These are phyloP conservation scores for Lacanobia oleracea DNA, from an alignment of 2,888 invertebrate genomes.

Conservation along the genomic window DNA sequence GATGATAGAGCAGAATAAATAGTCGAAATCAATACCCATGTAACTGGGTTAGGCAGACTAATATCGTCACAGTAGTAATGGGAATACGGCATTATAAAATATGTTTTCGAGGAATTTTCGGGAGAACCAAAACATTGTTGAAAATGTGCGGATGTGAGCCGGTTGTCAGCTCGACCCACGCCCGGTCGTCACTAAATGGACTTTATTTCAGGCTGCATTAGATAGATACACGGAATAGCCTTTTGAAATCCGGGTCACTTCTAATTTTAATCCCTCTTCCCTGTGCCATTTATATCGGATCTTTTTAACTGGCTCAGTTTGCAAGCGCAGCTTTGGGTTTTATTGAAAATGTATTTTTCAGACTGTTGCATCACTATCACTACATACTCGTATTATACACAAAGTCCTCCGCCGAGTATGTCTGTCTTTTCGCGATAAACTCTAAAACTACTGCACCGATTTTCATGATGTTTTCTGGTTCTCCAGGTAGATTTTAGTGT, in stretches of 20 bases:
- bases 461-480: too few relatives aligned
- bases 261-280: slow-evolving; percentile 72
- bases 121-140: slow-evolving; percentile 67
- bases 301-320: slow-evolving; percentile 66
- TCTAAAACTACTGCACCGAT: too few relatives aligned
- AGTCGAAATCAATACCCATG: background rate
- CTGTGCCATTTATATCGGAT: slow-evolving; percentile 68
- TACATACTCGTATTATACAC: too few relatives aligned
- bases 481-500: too few relatives aligned
- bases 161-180: slow-evolving; percentile 71
- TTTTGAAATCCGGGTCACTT: slow-evolving; percentile 74
- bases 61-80: background rate
- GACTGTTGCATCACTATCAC: too few relatives aligned
- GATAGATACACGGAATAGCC: slow-evolving; percentile 67
- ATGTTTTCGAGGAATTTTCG: slow-evolving; percentile 61
- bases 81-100: slow-evolving; percentile 48
- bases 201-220: slow-evolving; percentile 77
- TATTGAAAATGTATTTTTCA: slow-evolving; percentile 21
- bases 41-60: background rate
- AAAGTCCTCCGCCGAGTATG: too few relatives aligned
- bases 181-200: slow-evolving; percentile 68
- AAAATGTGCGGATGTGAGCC: slow-evolving; percentile 68
- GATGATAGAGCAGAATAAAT: background rate
- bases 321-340: slow-evolving; percentile 24
- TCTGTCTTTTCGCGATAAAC: too few relatives aligned